These are phyloP conservation scores for Proteles cristata DNA, from an alignment of 2,113 vertebrate species.

Conservation along the genomic window DNA sequence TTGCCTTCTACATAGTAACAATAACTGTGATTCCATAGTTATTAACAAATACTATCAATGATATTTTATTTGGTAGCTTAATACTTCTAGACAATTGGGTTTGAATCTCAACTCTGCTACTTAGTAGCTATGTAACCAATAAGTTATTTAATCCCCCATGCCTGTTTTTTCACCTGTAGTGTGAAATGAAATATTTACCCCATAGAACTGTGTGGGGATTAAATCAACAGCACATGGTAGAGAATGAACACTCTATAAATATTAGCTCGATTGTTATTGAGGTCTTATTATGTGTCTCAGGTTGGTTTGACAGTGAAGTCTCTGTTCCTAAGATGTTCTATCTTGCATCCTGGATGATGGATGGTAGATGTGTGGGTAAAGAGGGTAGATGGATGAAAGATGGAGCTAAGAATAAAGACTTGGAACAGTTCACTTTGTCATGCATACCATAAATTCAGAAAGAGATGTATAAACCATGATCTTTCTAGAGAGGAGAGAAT, in stretches of 20 bases:
- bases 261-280: neutral
- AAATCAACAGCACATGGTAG: neutral
- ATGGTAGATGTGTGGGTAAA: neutral
- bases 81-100: neutral
- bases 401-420: neutral
- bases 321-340: neutral
- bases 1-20: neutral
- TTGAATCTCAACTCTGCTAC: neutral
- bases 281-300: neutral
- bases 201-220: neutral
- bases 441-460: neutral
- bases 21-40: neutral
- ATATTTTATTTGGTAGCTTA: constrained; percentile 24
- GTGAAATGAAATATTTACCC: neutral
- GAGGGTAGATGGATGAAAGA: neutral
- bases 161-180: neutral
- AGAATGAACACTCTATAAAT: neutral
- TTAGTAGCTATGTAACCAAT: neutral
- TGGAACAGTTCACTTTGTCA: neutral
- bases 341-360: neutral
- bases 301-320: neutral
- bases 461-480: neutral
- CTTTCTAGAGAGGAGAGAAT: neutral
- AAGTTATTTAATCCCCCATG: neutral
- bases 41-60: neutral